Conservation (phyloP, 2,113 vertebrate genomes). For the Chaetodon auriga region DNA sequence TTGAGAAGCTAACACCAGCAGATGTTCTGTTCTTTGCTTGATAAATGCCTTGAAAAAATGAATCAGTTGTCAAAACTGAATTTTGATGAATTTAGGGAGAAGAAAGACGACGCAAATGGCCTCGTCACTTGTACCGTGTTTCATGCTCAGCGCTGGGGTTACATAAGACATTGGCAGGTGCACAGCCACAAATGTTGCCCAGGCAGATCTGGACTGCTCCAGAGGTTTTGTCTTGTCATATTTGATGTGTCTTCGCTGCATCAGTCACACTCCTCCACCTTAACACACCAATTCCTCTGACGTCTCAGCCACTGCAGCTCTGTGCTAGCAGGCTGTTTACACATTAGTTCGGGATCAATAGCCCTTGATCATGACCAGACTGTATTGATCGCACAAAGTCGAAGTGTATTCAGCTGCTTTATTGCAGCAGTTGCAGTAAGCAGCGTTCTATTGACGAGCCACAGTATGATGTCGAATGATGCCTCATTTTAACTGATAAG, state of each 20-base stretch:
- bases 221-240: not conserved
- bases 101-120: not conserved
- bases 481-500: constrained; percentile 5
- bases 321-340: constrained; percentile 12
- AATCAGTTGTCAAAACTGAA: not conserved
- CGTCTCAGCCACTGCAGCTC: not conserved
- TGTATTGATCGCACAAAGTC: constrained; percentile 26
- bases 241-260: not conserved
- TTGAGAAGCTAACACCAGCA: not conserved
- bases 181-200: not conserved
- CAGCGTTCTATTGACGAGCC: not conserved
- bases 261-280: not conserved
- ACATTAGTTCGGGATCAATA: constrained; percentile 16
- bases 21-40: not conserved
- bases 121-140: not conserved
- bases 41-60: not conserved
- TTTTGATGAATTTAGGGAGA: not conserved
- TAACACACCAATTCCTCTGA: not conserved
- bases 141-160: not conserved
- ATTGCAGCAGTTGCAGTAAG: constrained; percentile 29
- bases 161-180: not conserved
- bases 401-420: constrained; percentile 38
- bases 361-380: constrained; percentile 4
- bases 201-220: not conserved
- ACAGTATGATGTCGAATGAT: constrained; percentile 4